Base-by-base conservation (phyloP, 2,888 invertebrate species). In the Stenodera caucasica region DNA sequence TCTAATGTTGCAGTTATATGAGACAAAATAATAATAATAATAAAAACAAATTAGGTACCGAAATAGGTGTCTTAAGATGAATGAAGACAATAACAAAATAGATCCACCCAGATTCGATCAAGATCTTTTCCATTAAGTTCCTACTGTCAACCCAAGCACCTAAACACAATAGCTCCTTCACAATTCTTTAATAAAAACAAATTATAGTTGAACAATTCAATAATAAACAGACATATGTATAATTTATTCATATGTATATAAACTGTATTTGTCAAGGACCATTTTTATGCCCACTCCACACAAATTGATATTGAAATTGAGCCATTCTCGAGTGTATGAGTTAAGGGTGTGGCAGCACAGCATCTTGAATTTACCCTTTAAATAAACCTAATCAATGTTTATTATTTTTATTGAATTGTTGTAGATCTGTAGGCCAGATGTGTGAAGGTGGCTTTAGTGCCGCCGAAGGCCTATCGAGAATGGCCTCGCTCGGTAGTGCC, bases 381-480 rank as follows among this genome's bases (percentile, higher is more conserved):
- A n/a, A n/a, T 18, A 15, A 40, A 40, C 12, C 40, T 2, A 37
- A 29, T 12, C 26, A 6, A 49, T 49, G 5, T 18, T 50, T 14
- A 2, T 30, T 1, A n/a, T 33, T n/a, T 15, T 30, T 52, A 15
- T 6, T 29, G 14, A 9, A 18, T 52, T 51, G 5, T 81, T 81
- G 4, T 82, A 88, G 88, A 85, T 86, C 87, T 83, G 88, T 88
- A 83, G 88, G 88, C 75, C 87, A 86, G 78, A 89, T 90, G 88
- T 89, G 89, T 81, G 89, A 89, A 66, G 82, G 85, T 61, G 84
- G 87, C 70, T 88, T 88, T 78, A 82, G 85, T 73, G 83, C 84
- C 62, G 83, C 88, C 67, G 88, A 88, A 72, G 82, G 83, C 67
- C 85, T 84, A 81, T 87, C 71, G 81, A 84, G 74, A 82, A 86